Conservation (phyloP, 2,888 invertebrate species). For the Zygothrica quintamaculata region DNA sequence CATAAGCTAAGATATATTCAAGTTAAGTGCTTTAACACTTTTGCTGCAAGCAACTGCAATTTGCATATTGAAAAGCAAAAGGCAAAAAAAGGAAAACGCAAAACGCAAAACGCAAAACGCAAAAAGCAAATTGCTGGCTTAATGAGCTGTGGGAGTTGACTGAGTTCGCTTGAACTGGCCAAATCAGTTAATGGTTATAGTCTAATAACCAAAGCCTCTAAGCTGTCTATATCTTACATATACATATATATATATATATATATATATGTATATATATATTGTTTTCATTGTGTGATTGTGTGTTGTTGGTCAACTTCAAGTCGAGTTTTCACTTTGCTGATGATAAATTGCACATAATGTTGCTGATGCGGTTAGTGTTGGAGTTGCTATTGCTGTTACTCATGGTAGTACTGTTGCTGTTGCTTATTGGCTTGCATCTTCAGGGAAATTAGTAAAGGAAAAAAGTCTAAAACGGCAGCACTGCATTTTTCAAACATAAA, state of each 20-base stretch:
- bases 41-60: too few species aligned
- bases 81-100: constrained; percentile 6
- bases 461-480: constrained; percentile 29
- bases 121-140: constrained; percentile 53
- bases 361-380: constrained; percentile 12
- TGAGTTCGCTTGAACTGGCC: too few species aligned
- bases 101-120: too few species aligned
- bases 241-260: too few species aligned
- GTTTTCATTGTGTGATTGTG: too few species aligned
- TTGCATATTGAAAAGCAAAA: constrained; percentile 7
- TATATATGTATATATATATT: too few species aligned
- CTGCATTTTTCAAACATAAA: constrained; percentile 69
- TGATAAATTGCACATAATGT: constrained; percentile 74
- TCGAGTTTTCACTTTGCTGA: constrained; percentile 68
- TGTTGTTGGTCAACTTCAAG: constrained; percentile 23
- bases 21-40: constrained; percentile 36
- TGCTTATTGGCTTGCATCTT: constrained; percentile 5
- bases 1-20: constrained; percentile 26
- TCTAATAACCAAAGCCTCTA: constrained; percentile 68
- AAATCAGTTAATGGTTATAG: constrained; percentile 54
- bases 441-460: neutral
- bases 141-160: constrained; percentile 46
- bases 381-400: constrained; percentile 22
- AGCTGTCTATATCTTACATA: constrained; percentile 31
- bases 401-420: constrained; percentile 1